These are phyloP conservation scores for Axis porcinus DNA, from an alignment of 2,113 vertebrate species.

Conservation along the genomic window DNA sequence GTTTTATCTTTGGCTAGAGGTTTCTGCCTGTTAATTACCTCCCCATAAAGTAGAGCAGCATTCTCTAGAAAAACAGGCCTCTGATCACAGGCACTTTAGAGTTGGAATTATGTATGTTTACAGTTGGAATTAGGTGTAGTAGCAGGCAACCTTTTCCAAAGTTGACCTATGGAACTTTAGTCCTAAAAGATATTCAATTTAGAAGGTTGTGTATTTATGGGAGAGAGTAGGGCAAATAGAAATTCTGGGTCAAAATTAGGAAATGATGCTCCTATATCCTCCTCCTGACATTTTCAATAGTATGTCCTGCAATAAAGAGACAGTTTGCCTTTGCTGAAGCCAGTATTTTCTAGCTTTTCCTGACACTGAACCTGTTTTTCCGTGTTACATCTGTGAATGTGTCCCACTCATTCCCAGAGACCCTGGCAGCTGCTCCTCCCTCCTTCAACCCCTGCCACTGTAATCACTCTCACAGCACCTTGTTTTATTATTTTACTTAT, in stretches of 20 bases:
- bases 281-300: background rate
- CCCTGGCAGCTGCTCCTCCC: too few relatives aligned
- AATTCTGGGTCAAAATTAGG: background rate
- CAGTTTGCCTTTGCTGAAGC: background rate
- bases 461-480: background rate
- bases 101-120: background rate
- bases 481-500: background rate
- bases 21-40: background rate
- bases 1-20: background rate
- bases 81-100: background rate
- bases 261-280: background rate
- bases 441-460: background rate
- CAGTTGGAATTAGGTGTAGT: background rate
- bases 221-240: background rate
- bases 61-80: background rate
- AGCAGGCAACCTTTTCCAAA: background rate
- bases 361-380: background rate
- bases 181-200: background rate
- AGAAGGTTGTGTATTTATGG: background rate
- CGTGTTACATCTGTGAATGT: background rate
- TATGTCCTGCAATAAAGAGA: background rate
- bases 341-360: background rate
- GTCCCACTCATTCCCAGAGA: background rate
- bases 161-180: background rate
- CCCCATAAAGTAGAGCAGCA: background rate